Conservation (phyloP, 1,140 invertebrate species). For the Drosophila persimilis region DNA sequence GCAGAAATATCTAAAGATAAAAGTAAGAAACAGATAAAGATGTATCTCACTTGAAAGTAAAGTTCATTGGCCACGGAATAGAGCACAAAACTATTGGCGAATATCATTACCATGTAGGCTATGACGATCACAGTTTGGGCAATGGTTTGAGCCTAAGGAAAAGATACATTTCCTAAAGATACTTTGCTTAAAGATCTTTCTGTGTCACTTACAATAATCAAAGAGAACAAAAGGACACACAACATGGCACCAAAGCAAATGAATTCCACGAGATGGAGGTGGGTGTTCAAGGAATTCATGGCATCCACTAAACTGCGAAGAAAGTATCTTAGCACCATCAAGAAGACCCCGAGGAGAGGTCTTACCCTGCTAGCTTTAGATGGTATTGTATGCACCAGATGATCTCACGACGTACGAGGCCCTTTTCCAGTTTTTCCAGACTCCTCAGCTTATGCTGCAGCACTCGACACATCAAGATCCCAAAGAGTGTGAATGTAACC, state of each 20-base stretch:
- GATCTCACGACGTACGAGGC: constrained; percentile 40
- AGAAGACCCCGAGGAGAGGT: not conserved
- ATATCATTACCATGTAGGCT: constrained; percentile 73
- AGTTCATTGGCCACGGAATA: constrained; percentile 75
- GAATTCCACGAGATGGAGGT: constrained; percentile 71
- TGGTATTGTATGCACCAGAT: constrained; percentile 73
- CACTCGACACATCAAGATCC: constrained; percentile 68
- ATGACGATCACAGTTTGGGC: constrained; percentile 62
- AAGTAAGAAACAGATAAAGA: not conserved
- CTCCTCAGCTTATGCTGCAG: constrained; percentile 62
- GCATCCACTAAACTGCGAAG: constrained; percentile 52
- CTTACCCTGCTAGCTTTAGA: constrained; percentile 58
- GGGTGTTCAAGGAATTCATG: constrained; percentile 64
- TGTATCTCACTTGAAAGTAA: constrained; percentile 55
- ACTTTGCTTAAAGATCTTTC: accelerated
- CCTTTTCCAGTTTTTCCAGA: constrained; percentile 28
- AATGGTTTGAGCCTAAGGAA: constrained; percentile 57
- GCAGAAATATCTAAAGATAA: not conserved
- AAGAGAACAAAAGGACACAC: constrained; percentile 66
- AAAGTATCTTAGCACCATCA: not conserved
- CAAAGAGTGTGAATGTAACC: constrained; percentile 74
- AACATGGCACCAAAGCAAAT: constrained; percentile 73
- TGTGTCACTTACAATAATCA: constrained; percentile 62
- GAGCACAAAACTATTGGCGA: constrained; percentile 66
- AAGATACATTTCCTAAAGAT: not conserved